Conservation (phyloP, 2,797 vertebrate genomes). For the Arnoldichthys spilopterus region DNA sequence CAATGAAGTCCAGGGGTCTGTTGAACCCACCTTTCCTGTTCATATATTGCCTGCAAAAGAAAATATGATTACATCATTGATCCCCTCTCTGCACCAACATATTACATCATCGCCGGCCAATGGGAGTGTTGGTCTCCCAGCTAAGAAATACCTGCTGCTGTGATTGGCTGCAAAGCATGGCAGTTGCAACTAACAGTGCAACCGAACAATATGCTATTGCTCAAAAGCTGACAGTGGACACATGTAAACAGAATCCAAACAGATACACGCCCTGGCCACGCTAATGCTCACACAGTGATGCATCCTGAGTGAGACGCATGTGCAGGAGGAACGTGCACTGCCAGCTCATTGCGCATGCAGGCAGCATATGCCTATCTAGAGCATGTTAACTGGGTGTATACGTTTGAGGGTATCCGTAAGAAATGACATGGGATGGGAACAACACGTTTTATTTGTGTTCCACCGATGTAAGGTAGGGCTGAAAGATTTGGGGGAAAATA, state of each 20-base stretch:
- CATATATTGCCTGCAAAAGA: slow-evolving; percentile 91
- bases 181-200: slow-evolving; percentile 60
- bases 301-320: too few relatives aligned
- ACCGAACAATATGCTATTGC: slow-evolving; percentile 42
- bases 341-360: background rate
- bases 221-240: slow-evolving; percentile 17
- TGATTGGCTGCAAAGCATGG: slow-evolving; percentile 74
- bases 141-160: slow-evolving; percentile 78
- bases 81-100: slow-evolving; percentile 80
- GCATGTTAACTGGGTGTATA: too few relatives aligned
- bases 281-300: too few relatives aligned
- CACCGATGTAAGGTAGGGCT: too few relatives aligned
- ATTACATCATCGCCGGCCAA: slow-evolving; percentile 84
- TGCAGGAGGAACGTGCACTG: background rate
- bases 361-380: background rate
- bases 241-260: slow-evolving; percentile 4
- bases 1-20: slow-evolving; percentile 97
- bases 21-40: slow-evolving; percentile 99
- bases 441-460: too few relatives aligned
- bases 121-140: slow-evolving; percentile 69
- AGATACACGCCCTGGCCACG: background rate
- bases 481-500: too few relatives aligned
- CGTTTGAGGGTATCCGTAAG: background rate
- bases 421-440: background rate
- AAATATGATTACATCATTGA: slow-evolving; percentile 81